These are phyloP conservation scores for Urosaurus nigricauda DNA, from an alignment of 2,797 vertebrate species.

Conservation along the genomic window DNA sequence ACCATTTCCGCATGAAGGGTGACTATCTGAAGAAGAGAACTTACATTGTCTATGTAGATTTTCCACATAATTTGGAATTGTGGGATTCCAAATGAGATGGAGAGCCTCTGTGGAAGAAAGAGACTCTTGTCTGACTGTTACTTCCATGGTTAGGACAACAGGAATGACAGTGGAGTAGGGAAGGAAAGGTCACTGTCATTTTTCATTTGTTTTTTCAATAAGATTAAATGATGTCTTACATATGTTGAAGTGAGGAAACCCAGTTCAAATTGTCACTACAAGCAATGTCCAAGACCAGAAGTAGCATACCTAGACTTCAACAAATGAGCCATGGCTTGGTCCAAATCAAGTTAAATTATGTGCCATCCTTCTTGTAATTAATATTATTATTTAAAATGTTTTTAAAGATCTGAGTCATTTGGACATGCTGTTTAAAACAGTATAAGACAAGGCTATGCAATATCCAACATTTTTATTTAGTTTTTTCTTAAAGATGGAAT, in stretches of 20 bases:
- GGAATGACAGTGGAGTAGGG: not conserved
- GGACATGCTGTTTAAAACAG: slow-evolving; percentile 1
- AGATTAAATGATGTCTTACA: too few species aligned
- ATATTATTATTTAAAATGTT: not conserved
- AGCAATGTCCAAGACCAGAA: not conserved
- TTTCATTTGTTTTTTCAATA: not conserved
- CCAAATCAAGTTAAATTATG: not conserved
- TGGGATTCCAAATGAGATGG: not conserved
- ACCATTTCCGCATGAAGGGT: not conserved
- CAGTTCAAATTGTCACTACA: not conserved
- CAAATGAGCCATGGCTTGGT: not conserved
- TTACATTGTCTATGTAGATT: not conserved
- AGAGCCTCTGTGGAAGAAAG: not conserved
- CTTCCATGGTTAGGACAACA: not conserved
- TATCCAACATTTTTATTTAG: not conserved
- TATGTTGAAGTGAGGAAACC: not conserved
- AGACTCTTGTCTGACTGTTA: not conserved
- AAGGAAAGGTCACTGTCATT: not conserved
- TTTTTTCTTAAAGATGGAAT: not conserved
- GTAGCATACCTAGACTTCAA: not conserved
- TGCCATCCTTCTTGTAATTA: not conserved
- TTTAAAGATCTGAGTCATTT: not conserved
- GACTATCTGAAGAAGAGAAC: not conserved
- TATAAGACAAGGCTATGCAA: not conserved
- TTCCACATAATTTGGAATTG: not conserved